Base-by-base conservation (phyloP, 2,888 invertebrate genomes). In the Synergus itoensis region DNA sequence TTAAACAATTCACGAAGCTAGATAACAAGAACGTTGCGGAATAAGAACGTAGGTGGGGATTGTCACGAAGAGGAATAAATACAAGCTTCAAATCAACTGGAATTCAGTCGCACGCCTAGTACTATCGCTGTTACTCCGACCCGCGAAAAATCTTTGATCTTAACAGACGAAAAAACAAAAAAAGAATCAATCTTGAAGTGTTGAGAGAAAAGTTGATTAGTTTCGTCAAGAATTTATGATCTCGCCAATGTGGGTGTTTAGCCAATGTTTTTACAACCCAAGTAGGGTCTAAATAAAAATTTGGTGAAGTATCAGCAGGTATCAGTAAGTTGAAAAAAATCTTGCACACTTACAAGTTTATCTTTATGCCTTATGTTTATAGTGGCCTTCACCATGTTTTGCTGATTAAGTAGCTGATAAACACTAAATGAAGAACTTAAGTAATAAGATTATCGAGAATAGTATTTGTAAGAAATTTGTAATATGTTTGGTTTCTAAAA, bases 31-130 rank as follows among this genome's bases (percentile, higher is more conserved):
- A 48, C 73, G 48, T 36, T 73, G 40, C 48, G n/a, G 53, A 53
- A 57, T 36, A 36, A 12, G 53, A 53, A 86, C 77, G 82, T 84
- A 86, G 86, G 88, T 88, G 88, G 88, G 89, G 88, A 88, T 83
- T 77, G 84, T 83, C 85, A 85, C 83, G 84, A 82, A 84, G 87
- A 85, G 88, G 87, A 89, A 89, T 89, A 89, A 89, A 89, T 89
- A 89, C 86, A 87, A 87, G 88, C 84, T 86, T 87, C 87, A 89
- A 89, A 89, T 88, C 86, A 86, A 87, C 85, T 84, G 84, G 85
- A 87, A 86, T 89, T 89, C 89, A 89, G 89, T 89, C 84, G 83
- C 84, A 84, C 85, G 78, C 78, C 78, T 79, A 73, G 53, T 73
- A 28, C 62, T 62, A 62, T 62, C 62, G 48, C 53, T 73, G 36